Base-by-base conservation (phyloP, 1,140 invertebrate genomes). In the Monomorium pharaonis region DNA sequence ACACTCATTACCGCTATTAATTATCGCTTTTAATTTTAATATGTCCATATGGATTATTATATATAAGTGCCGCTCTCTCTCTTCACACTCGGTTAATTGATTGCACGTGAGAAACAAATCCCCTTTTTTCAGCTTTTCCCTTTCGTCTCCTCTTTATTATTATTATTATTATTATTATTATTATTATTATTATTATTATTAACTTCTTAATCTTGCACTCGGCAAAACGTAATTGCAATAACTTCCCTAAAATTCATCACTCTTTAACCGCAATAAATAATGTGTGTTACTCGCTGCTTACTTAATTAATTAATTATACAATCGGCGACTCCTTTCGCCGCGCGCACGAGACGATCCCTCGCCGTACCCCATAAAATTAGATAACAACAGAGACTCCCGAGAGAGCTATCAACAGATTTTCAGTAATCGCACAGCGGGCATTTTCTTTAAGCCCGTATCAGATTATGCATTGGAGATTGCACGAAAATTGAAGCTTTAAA, bases 231-330 rank as follows among this genome's bases (percentile, higher is more conserved):
- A 89, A 89, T 89, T 83, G 75, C 88, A 72, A 88, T 83, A 89
- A 89, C 88, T 74, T 89, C 80, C 85, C 88, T 89, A 89, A 88
- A 89, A 89, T 89, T 89, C 85, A 89, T 83, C 88, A 89, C 87
- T 89, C 88, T 89, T 89, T 89, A 89, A 89, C 88, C 88, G 85
- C 87, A 89, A 89, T 89, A 89, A 89, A 89, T 89, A 89, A 83
- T 83, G 37, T 63, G 58, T 89, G 56, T 89, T 89, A 89, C 84
- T 89, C 88, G 84, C 88, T 89, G 51, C 51, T 74, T 89, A 89
- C 75, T 83, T 86, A 89, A 89, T 86, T 65, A 88, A 89, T 88
- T 69, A 86, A 70, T 86, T 89, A 80, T 72, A 74, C 78, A 74
- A 74, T 18, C 54, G 78, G 51, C 51, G 65, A 18, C 54, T 7